Evolutionary conservation across 2,888 invertebrate genomes (phyloP).

Genomic region (Parthenolecanium corni): DNA sequence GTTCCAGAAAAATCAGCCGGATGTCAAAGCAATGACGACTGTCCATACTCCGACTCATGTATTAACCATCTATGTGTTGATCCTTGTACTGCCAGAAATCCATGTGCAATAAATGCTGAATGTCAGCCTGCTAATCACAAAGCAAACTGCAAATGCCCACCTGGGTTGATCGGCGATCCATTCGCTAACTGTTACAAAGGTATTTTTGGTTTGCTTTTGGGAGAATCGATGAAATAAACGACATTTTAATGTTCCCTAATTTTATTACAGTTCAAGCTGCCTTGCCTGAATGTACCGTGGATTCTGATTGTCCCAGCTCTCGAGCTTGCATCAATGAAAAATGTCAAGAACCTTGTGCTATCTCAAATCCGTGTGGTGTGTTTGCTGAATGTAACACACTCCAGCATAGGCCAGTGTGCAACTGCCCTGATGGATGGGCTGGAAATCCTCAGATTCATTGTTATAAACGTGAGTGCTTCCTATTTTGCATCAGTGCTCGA

Average conservation of each 20-base stretch:
- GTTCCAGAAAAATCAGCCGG: conserved; percentile 39
- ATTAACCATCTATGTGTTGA: conserved; percentile 61
- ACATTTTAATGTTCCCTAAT: no score
- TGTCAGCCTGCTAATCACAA: conserved; percentile 65
- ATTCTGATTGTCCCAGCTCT: conserved; percentile 62
- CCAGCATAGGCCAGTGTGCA: conserved; percentile 69
- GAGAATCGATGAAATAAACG: no score
- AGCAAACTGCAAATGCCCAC: conserved; percentile 63
- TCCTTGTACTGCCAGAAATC: conserved; percentile 56
- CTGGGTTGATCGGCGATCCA: conserved; percentile 67
- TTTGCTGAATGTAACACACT: conserved; percentile 67
- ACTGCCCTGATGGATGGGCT: conserved; percentile 72
- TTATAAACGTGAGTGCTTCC: conserved; percentile 61
- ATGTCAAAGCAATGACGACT: conserved; percentile 61
- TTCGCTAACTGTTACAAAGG: conserved; percentile 58
- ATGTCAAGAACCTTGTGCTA: conserved; percentile 69
- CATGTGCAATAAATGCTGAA: conserved; percentile 66
- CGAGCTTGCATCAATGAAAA: conserved; percentile 67
- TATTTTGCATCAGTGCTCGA: no score
- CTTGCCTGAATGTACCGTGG: conserved; percentile 55
- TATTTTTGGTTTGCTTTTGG: no score
- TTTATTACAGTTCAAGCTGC: conserved; percentile 37
- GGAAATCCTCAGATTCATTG: conserved; percentile 78
- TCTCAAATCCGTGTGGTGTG: conserved; percentile 65
- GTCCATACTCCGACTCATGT: conserved; percentile 58